These are phyloP conservation scores for Adrianichthys oophorus DNA, from an alignment of 2,797 vertebrate species.

Conservation along the genomic window DNA sequence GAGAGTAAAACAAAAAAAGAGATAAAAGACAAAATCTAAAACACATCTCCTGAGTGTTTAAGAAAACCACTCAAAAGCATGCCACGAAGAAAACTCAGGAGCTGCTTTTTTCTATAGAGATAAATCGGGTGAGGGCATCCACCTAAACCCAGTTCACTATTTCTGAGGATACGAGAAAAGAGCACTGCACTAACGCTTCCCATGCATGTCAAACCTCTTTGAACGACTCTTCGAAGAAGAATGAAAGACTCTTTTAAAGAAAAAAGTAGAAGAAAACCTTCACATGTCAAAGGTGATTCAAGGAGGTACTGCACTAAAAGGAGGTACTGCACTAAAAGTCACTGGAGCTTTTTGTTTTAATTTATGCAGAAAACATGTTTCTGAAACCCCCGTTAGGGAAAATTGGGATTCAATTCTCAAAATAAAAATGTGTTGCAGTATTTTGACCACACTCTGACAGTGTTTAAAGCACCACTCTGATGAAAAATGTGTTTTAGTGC, in stretches of 20 bases:
- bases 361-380: not conserved
- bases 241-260: too few species aligned
- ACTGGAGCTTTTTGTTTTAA: not conserved
- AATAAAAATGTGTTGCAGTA: too few species aligned
- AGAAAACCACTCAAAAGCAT: not conserved
- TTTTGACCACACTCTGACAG: too few species aligned
- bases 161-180: not conserved
- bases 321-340: not conserved
- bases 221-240: too few species aligned
- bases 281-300: not conserved
- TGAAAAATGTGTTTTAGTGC: too few species aligned
- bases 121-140: not conserved
- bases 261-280: not conserved
- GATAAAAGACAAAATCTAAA: not conserved
- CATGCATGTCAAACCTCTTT: too few species aligned
- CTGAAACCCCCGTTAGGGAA: not conserved
- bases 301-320: not conserved
- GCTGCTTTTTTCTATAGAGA: not conserved
- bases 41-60: not conserved
- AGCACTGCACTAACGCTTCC: too few species aligned
- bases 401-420: too few species aligned
- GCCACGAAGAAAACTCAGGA: not conserved
- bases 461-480: too few species aligned
- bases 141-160: not conserved
- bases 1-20: not conserved